phyloP scores from a whole-genome alignment of 2,797 vertebrate species.

The Coendou prehensilis region DNA sequence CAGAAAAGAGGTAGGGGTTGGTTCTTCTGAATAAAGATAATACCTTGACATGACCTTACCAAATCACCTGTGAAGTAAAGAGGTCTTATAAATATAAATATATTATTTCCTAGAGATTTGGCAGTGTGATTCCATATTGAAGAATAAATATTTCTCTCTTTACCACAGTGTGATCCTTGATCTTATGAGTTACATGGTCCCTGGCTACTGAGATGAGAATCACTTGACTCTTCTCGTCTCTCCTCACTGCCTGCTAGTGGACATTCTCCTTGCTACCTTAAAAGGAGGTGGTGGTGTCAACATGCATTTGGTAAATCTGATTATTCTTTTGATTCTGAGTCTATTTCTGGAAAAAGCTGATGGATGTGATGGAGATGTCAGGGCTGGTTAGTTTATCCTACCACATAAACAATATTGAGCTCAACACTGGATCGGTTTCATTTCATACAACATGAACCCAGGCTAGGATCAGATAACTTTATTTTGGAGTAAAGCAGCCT shows the following conservation, averaged over 20 bases:
- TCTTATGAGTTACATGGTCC: neutral
- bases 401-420: neutral
- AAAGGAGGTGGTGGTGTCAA: neutral
- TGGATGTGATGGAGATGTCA: neutral
- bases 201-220: neutral
- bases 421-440: neutral
- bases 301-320: neutral
- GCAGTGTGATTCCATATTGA: neutral
- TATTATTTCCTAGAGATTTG: neutral
- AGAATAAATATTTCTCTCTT: neutral
- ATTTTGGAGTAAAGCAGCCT: neutral
- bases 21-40: neutral
- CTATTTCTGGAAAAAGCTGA: conserved; percentile 35
- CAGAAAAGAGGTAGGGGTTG: neutral
- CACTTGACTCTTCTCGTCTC: neutral
- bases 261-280: neutral
- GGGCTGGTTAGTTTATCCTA: neutral
- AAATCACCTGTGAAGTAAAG: neutral
- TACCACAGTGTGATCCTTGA: neutral
- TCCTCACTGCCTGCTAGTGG: neutral
- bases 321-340: conserved; percentile 18
- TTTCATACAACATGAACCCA: neutral
- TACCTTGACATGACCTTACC: neutral
- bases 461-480: neutral
- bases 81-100: neutral